Evolutionary conservation across 2,113 vertebrate species (phyloP), one percentile per base, ranked within the genome.

Genomic region (Sorex fumeus): DNA sequence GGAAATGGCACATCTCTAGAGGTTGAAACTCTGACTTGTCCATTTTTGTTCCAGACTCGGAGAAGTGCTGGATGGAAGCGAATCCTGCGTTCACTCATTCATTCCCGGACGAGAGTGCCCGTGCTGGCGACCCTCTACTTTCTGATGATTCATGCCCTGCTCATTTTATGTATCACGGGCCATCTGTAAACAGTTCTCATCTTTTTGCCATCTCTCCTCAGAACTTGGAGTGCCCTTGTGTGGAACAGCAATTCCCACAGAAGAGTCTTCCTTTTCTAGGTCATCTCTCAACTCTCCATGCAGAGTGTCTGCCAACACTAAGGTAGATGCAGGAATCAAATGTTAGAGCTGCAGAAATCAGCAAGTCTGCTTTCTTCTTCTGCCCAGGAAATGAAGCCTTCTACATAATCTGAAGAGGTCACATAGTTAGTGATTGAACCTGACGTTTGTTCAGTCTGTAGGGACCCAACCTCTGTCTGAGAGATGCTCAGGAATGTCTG

Each of bases 151-250:
- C 99, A 99, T 3, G 91, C 98, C 16, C 97, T 99, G 67, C 98
- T 99, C 50, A 84, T 99, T 94, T 97, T 99, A 9, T 99, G 99
- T 95, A 95, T 99, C 90, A 98, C 98, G 0, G 99, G 99, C 62
- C 98, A 97, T 97, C 97, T 99, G 2, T 99, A 97, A 97, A 43
- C 47, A 67, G 80, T 40, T 30, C 34, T 28, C 30, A 67, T 84
- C 66, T 81, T 90, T 66, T 47, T 53, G 34, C 64, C 36, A 21
- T 21, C 27, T 78, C 36, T 34, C 45, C 43, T 83, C 30, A 57
- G 79, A 94, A 81, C 67, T 36, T 93, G 88, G 32, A 77, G 43
- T 91, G 72, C 70, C 10, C n/a, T 57, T 57, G 28, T 19, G 70
- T 79, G 85, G 53, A 50, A 5, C 86, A 23, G 85, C 64, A 6